These are phyloP conservation scores for Athalia cordata DNA, from an alignment of 2,888 invertebrate species.

Conservation along the genomic window DNA sequence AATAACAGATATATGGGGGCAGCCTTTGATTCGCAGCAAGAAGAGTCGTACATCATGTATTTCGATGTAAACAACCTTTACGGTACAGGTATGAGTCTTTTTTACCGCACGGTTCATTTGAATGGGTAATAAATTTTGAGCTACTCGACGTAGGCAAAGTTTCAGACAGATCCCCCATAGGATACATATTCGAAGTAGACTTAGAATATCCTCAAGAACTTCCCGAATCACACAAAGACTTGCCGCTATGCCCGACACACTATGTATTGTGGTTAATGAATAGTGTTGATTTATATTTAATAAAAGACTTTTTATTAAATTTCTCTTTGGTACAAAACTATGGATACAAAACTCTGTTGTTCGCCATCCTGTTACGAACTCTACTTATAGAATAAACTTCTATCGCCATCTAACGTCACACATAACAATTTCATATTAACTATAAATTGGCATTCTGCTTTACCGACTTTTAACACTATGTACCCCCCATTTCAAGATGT, in stretches of 20 bases:
- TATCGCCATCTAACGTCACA: too few species aligned
- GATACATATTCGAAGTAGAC: constrained; percentile 66
- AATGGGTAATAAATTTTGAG: constrained; percentile 50
- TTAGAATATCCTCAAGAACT: constrained; percentile 63
- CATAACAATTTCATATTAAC: too few species aligned
- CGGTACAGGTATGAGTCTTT: constrained; percentile 55
- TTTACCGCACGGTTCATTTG: constrained; percentile 57
- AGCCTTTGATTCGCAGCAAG: constrained; percentile 48
- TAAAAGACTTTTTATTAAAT: too few species aligned
- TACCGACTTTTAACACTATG: too few species aligned
- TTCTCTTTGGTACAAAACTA: too few species aligned
- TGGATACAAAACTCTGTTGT: too few species aligned
- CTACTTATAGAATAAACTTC: too few species aligned
- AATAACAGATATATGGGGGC: constrained; percentile 49
- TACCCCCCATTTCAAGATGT: background rate
- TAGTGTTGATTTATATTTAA: too few species aligned
- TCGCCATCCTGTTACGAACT: too few species aligned
- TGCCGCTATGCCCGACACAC: constrained; percentile 57
- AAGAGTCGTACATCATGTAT: constrained; percentile 51
- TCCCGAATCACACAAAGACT: constrained; percentile 63
- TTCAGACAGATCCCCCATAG: constrained; percentile 48
- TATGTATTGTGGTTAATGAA: too few species aligned
- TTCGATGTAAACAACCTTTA: constrained; percentile 57
- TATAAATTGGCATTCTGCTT: too few species aligned
- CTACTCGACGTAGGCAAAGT: constrained; percentile 33